Evolutionary conservation across 2,888 invertebrate genomes (phyloP), one percentile per base, ranked within the genome.

Genomic region (Mythimna impura): DNA sequence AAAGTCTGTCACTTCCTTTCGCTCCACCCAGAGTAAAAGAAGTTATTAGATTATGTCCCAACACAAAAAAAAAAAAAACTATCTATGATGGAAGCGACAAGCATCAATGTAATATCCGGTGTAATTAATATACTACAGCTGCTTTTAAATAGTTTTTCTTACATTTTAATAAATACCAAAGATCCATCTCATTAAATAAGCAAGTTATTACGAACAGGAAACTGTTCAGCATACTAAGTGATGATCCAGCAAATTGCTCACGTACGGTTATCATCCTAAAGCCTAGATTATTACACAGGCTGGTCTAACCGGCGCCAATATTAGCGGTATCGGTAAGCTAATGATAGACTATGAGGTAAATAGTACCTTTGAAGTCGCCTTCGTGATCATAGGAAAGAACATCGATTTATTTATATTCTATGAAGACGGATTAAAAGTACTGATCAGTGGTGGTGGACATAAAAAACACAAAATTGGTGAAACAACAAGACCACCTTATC

Each of bases 271-370:
- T 80, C 40, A 82, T 34, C 34, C 57, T 65, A 58, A 70, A 65
- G 67, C 61, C 64, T 60, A 43, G 66, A 30, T 55, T 62, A 78
- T 78, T 58, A 68, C 40, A 10, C 50, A 36, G 20, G 40, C 64
- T 55, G 61, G 57, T 67, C 34, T 17, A 1, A 60, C 57, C 43
- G 68, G 63, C 69, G 63, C 74, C 66, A 14, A 66, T 66, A 54
- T 30, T 70, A 79, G 54, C 80, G 74, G 83, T 79, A 74, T 36
- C 25, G 25, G 69, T 43, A 43, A 69, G 7, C 8, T 77, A 69
- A 83, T 83, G 72, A 67, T 65, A 72, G 66, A 8, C 30, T 50
- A 10, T 5, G 20, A n/a, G 9, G 30, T 55, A 52, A 52, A 52
- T 76, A 43, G 25, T 30, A 25, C 58, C 25, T 60, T 60, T 65